These are phyloP conservation scores for Notothenia coriiceps DNA, from an alignment of 2,113 vertebrate genomes.

Conservation along the genomic window DNA sequence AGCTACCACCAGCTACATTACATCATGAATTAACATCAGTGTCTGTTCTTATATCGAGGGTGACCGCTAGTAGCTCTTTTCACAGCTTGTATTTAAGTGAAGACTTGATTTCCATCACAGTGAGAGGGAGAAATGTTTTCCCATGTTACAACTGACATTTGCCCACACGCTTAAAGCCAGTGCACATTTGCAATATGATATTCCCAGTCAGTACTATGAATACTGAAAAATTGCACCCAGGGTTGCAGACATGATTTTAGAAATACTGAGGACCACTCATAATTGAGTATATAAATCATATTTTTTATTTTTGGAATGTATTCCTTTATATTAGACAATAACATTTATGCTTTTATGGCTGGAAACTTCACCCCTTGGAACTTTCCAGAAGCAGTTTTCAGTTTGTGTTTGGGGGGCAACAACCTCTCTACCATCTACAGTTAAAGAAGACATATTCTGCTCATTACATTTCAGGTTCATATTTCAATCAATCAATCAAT, in stretches of 20 bases:
- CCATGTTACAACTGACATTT: constrained; percentile 29
- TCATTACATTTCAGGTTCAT: too few species aligned
- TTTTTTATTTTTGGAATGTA: neutral
- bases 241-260: constrained; percentile 11
- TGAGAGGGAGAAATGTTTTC: constrained; percentile 12
- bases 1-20: constrained; percentile 19
- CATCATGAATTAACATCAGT: constrained; percentile 35
- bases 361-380: neutral
- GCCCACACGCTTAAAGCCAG: constrained; percentile 30
- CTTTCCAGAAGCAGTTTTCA: neutral
- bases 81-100: constrained; percentile 4
- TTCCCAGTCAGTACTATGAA: constrained; percentile 22
- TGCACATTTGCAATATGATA: constrained; percentile 36
- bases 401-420: too few species aligned
- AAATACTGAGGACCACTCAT: constrained; percentile 13
- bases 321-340: neutral
- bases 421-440: too few species aligned
- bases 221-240: constrained; percentile 9
- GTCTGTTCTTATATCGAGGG: neutral
- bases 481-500: too few species aligned
- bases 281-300: constrained; percentile 33
- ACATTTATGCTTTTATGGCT: neutral
- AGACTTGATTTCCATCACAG: constrained; percentile 35
- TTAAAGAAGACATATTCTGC: too few species aligned
- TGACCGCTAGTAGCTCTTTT: neutral